Base-by-base conservation (phyloP, 2,797 vertebrate genomes). In the Pyrocephalus nanus region DNA sequence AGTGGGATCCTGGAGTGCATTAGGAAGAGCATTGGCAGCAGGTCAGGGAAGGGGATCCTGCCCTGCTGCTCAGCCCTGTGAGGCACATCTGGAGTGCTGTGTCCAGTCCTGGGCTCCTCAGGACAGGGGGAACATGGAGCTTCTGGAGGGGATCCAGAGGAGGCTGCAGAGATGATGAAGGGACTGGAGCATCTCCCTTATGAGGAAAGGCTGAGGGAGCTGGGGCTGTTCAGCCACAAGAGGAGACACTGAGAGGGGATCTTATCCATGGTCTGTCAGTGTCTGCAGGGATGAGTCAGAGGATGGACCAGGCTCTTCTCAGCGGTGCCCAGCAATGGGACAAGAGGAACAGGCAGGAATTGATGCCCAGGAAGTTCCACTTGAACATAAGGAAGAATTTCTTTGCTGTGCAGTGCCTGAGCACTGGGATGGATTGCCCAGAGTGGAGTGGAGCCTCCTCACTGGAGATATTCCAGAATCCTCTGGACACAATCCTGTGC, bases 261-360 rank as follows among this genome's bases (percentile, higher is more conserved):
- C 67, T 62, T 27, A n/a, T 12, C 16, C 20, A 22, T 48, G n/a
- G n/a, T 2, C 20, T 77, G 25, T 48, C 48, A 30, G 14, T 6
- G 20, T 34, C 26, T 64, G 64, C 71, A 64, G 23, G 13, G 36
- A 70, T 4, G 5, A 16, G 19, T 3, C 14, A 50, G 20, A 70
- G 20, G 8, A 51, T 4, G 29, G 26, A 21, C 14, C 50, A 57
- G 23, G 9, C 20, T 38, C 36, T 51, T 27, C 43, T 76, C 36
- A 0, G 0, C 10, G 36, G 19, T 4, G 16, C 9, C 36, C n/a
- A 51, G 65, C 17, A 51, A 5, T 22, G n/a, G 72, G 9, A 40
- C 51, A 32, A 77, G 79, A 34, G 29, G 17, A 51, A 71, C 0
- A 0, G 32, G 29, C 19, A 89, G 43, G 26, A 42, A 65, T 21